phyloP scores from a whole-genome alignment of 2,113 vertebrate genomes.

The Chionomys nivalis region DNA sequence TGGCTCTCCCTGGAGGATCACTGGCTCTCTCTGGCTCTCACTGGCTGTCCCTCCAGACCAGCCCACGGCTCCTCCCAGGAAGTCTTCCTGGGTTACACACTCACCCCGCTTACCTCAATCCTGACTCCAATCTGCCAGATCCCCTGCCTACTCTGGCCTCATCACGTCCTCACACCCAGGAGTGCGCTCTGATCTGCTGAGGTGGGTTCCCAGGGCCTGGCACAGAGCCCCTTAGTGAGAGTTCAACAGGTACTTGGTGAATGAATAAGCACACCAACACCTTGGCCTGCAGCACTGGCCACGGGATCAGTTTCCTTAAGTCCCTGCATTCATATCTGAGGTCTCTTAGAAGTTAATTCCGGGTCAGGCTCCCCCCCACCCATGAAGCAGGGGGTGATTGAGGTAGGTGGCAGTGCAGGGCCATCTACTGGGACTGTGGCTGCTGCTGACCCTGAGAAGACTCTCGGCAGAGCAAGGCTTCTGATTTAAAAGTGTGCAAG shows the following conservation, averaged over 20 bases:
- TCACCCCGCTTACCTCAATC: not conserved
- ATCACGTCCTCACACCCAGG: not conserved
- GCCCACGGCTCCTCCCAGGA: not conserved
- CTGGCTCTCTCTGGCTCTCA: not conserved
- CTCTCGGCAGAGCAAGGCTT: not conserved
- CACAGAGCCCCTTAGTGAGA: not conserved
- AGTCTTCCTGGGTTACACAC: not conserved
- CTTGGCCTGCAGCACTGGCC: not conserved
- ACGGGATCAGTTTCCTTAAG: fast-evolving
- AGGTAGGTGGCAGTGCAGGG: too few relatives aligned
- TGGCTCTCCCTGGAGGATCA: not conserved
- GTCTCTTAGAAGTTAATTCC: not conserved
- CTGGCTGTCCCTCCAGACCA: not conserved
- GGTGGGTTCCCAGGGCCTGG: not conserved
- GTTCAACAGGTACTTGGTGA: not conserved
- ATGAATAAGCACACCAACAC: not conserved
- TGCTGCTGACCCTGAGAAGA: not conserved
- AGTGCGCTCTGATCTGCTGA: not conserved
- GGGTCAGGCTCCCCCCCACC: not conserved
- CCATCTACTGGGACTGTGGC: not conserved
- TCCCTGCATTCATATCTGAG: not conserved
- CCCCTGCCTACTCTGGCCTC: not conserved
- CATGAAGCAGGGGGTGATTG: not conserved
- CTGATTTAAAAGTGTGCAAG: not conserved
- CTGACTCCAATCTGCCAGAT: not conserved